phyloP scores from a whole-genome alignment of 2,113 vertebrate genomes.

The Puma concolor region DNA sequence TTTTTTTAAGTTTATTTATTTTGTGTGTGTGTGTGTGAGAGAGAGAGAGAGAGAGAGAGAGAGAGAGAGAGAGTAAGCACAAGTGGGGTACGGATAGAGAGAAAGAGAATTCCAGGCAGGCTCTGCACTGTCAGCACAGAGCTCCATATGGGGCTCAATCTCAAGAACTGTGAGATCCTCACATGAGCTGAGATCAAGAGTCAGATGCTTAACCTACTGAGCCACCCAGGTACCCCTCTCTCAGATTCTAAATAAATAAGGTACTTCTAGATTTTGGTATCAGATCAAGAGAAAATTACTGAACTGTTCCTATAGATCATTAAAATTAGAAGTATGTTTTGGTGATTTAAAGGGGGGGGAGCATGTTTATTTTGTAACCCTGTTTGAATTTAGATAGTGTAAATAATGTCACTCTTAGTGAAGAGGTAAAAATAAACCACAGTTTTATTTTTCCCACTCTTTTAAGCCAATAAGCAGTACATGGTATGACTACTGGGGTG shows the following conservation, averaged over 20 bases:
- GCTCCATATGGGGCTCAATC: too few species aligned
- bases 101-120: too few species aligned
- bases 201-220: too few species aligned
- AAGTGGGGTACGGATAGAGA: too few species aligned
- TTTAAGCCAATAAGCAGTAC: constrained; percentile 98
- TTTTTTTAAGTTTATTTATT: too few species aligned
- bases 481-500: constrained; percentile 99
- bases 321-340: not conserved
- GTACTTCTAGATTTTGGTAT: not conserved
- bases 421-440: not conserved
- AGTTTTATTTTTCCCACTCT: constrained; percentile 11
- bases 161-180: too few species aligned
- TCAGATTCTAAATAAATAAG: not conserved
- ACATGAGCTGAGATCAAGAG: too few species aligned
- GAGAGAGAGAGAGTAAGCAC: too few species aligned
- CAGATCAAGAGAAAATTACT: not conserved
- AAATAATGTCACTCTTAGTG: not conserved
- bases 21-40: too few species aligned
- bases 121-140: too few species aligned
- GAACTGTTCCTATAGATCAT: not conserved
- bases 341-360: not conserved
- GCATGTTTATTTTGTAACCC: not conserved
- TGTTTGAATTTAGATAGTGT: not conserved
- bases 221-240: too few species aligned
- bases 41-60: too few species aligned